A percentile compares a stretch with the other conserved stretches of the same genome.
phyloP scores from a whole-genome alignment of 2,797 vertebrate genomes.

The Leptoclinus maculatus region DNA sequence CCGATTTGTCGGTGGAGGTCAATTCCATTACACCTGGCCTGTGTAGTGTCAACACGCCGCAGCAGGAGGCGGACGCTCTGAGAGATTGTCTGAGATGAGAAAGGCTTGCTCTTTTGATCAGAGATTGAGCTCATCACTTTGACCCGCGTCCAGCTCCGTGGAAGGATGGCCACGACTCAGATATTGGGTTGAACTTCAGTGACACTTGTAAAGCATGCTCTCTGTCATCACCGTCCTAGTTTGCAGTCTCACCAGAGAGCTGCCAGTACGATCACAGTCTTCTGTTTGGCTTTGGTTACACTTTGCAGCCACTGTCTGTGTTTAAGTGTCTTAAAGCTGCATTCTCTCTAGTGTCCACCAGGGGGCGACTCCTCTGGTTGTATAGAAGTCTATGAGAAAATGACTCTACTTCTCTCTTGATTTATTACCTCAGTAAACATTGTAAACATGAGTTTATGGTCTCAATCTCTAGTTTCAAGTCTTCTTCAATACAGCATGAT shows the following conservation, averaged over 20 bases:
- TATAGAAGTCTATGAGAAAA: too few species aligned
- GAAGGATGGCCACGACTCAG: background rate
- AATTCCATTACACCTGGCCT: constrained; percentile 62
- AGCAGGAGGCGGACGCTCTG: constrained; percentile 16
- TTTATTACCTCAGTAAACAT: too few species aligned
- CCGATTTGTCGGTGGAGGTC: constrained; percentile 54
- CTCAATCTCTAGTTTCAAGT: too few species aligned
- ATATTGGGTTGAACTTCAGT: constrained; percentile 11
- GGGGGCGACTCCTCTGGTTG: too few species aligned
- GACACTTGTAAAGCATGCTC: background rate
- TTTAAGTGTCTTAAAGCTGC: too few species aligned
- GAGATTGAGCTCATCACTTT: constrained; percentile 32
- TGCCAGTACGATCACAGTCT: background rate
- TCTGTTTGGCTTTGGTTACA: background rate
- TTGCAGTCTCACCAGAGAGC: background rate
- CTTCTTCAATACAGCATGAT: too few species aligned
- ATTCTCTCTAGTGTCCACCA: too few species aligned
- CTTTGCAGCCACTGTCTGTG: background rate
- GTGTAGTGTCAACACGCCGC: constrained; percentile 57
- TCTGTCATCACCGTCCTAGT: background rate
- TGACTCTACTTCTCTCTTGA: too few species aligned
- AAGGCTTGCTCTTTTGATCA: constrained; percentile 32
- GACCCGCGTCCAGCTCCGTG: constrained; percentile 33
- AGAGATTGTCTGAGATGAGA: constrained; percentile 45
- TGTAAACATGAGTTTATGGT: too few species aligned